phyloP scores from a whole-genome alignment of 2,113 vertebrate genomes.

The Phalacrocorax brasilianus region DNA sequence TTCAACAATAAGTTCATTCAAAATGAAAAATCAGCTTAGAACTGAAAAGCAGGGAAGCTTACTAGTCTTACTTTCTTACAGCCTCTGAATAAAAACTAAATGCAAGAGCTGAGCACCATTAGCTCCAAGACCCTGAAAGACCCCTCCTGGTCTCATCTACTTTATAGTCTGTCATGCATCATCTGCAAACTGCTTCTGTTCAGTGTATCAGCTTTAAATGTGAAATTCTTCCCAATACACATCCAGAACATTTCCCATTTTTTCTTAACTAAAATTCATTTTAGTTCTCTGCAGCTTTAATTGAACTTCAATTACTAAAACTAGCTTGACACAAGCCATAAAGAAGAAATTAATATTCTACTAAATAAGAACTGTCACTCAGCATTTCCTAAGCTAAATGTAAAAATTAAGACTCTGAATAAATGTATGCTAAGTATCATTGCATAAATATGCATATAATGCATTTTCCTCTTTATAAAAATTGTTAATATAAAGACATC shows the following conservation, averaged over 20 bases:
- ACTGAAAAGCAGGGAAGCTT: not conserved
- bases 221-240: not conserved
- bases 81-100: not conserved
- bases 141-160: not conserved
- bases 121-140: not conserved
- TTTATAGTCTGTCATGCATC: not conserved
- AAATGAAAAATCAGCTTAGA: not conserved
- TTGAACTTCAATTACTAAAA: conserved; percentile 61
- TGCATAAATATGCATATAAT: conserved; percentile 64
- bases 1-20: not conserved
- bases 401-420: conserved; percentile 65
- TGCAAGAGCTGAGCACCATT: not conserved
- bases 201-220: not conserved
- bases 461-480: not conserved
- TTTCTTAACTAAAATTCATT: conserved; percentile 29
- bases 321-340: conserved; percentile 48
- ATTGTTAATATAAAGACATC: conserved; percentile 30
- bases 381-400: conserved; percentile 55
- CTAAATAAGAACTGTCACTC: conserved; percentile 64
- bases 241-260: not conserved
- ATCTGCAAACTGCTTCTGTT: not conserved
- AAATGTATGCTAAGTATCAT: conserved; percentile 57
- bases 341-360: conserved; percentile 56
- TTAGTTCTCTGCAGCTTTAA: conserved; percentile 21
- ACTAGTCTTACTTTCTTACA: not conserved